phyloP scores from a whole-genome alignment of 2,113 vertebrate species.

The Lichenostomus cassidix region DNA sequence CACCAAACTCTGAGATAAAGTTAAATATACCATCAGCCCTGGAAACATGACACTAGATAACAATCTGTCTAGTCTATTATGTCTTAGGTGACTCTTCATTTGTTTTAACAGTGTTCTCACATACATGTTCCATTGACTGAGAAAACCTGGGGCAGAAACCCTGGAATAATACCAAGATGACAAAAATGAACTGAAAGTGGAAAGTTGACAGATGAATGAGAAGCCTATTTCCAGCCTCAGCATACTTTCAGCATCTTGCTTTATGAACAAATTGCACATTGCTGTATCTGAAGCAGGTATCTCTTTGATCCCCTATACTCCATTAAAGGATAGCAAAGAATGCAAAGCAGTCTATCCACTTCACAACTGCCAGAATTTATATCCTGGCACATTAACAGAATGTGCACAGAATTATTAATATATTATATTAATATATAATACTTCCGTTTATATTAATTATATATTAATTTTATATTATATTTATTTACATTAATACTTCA shows the following conservation, averaged over 20 bases:
- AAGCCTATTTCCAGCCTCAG: neutral
- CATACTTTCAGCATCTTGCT: neutral
- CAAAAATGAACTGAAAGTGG: neutral
- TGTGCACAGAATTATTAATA: neutral
- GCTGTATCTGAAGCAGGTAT: neutral
- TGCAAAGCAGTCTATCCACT: neutral
- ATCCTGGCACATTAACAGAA: neutral
- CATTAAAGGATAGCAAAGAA: neutral
- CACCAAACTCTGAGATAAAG: neutral
- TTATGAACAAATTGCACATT: neutral
- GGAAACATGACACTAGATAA: neutral
- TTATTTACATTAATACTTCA: too few relatives aligned
- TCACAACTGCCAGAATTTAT: neutral
- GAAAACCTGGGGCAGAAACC: neutral
- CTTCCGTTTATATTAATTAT: too few relatives aligned
- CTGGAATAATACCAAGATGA: fast-evolving
- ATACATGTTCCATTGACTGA: neutral
- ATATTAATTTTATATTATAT: too few relatives aligned
- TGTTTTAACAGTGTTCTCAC: neutral
- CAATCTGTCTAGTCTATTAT: neutral
- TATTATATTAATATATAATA: too few relatives aligned
- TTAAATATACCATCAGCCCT: neutral
- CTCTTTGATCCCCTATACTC: neutral
- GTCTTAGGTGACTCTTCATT: neutral
- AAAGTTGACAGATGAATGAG: neutral